Base-by-base conservation (phyloP, 2,888 invertebrate species). In the Athalia rosae region DNA sequence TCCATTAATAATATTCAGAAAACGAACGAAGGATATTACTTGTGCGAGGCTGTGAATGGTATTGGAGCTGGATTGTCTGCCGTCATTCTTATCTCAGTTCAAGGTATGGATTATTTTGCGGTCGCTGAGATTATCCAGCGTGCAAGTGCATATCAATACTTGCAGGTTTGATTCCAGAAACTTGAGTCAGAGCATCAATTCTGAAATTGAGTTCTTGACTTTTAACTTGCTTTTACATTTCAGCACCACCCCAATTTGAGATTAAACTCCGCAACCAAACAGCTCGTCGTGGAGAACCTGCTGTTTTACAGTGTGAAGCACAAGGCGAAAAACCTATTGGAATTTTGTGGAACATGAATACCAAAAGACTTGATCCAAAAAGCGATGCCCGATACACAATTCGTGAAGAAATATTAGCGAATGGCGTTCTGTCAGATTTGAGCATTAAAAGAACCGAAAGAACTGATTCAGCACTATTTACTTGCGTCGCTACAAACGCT, bases 1-100 rank as follows among this genome's bases (percentile, higher is more conserved):
- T 93, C 95, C 79, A 95, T 99, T 86, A 94, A 95, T 85, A 96
- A 97, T 86, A 97, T 98, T 82, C 96, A 96, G 89, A 98, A 98
- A 91, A 95, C 94, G 28, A 98, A 98, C 88, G 97, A 98, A 91
- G 98, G 98, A 41, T 97, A 97, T 88, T 98, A 98, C 90, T 92
- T 98, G 62, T 99, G 99, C 89, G 98, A 98, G 91, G 98, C 98
- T 79, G 97, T 97, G 67, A 99, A 99, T 90, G 97, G 98, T 84
- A 98, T 99, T 85, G 98, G 98, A 80, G 96, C 97, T 80, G 98
- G 97, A 86, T 92, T 98, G 50, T 98, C 98, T 76, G 98, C 98
- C 83, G 97, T 98, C 41, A 96, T 98, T 84, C 93, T 96, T 84
- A 95, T 99, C 82, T 97, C 96, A 83, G 98, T 98, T 59, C 98